Evolutionary conservation across 2,797 vertebrate genomes (phyloP), one percentile per base, ranked within the genome.

Genomic region (Helostoma temminkii): DNA sequence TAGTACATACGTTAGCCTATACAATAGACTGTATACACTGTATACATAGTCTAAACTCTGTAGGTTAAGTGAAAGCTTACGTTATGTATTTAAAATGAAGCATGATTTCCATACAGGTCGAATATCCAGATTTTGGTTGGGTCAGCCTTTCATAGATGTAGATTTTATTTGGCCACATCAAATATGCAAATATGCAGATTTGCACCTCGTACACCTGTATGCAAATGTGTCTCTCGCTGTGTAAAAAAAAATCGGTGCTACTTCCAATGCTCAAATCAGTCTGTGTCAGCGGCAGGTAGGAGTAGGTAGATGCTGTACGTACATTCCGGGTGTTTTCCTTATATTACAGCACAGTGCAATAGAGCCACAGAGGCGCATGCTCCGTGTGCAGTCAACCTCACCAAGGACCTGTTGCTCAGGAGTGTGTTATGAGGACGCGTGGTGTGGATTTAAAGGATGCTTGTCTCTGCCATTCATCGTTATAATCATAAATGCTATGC

Each of bases 321-420:
- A 10, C 22, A 45, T 60, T n/a, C 10, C 4, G 9, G 0, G 24
- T 52, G 15, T 55, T 46, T 52, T 28, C 46, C 5, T 42, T 19
- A 18, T 37, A 30, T 12, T 2, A 5, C 18, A 5, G 6, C 1
- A 8, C 1, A 0, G 54, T 0, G 19, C 30, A 10, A 0, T 22
- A 46, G 52, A 47, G 19, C 7, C 30, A 28, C 22, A 22, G 28
- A 18, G n/a, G 70, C 70, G 74, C 78, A 85, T 86, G 88, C 88
- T 58, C 80, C 0, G 22, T 63, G 56, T 26, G 6, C 57, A 6
- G n/a, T 18, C 21, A 36, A 2, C 11, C 59, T 75, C 85, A 87
- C 85, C 76, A 80, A 84, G 54, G 80, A 88, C 46, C 47, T 54
- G 80, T 87, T 85, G 87, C 87, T 82, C 64, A 57, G 83, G 50